These are phyloP conservation scores for Aporophyla nigra DNA, from an alignment of 2,888 invertebrate species.

Conservation along the genomic window DNA sequence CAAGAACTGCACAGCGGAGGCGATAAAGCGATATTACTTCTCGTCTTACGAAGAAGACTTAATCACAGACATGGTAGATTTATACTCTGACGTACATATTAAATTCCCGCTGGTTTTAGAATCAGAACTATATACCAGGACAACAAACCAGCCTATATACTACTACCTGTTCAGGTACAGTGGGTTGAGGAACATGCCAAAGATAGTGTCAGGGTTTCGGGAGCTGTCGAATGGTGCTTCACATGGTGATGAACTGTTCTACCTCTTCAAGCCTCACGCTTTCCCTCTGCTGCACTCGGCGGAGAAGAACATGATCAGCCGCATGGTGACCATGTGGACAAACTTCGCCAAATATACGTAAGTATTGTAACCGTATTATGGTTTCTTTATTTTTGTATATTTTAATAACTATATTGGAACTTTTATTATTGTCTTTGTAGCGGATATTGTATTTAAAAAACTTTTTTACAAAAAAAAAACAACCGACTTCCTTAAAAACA, in stretches of 20 bases:
- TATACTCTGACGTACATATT: slow-evolving; percentile 86
- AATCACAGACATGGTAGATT: slow-evolving; percentile 85
- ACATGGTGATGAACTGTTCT: slow-evolving; percentile 87
- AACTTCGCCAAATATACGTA: slow-evolving; percentile 88
- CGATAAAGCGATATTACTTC: slow-evolving; percentile 80
- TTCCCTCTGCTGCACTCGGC: slow-evolving; percentile 82
- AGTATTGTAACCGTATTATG: slow-evolving; percentile 41
- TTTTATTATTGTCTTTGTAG: not conserved
- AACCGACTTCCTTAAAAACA: too few species aligned
- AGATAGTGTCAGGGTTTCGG: slow-evolving; percentile 80
- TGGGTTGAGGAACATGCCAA: slow-evolving; percentile 84
- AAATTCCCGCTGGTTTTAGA: slow-evolving; percentile 84
- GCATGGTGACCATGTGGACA: slow-evolving; percentile 87
- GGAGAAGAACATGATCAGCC: slow-evolving; percentile 80
- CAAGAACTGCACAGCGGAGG: slow-evolving; percentile 78
- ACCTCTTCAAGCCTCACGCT: slow-evolving; percentile 84
- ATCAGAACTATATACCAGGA: slow-evolving; percentile 80
- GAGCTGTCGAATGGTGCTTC: slow-evolving; percentile 80
- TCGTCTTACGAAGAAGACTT: slow-evolving; percentile 78
- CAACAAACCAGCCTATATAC: slow-evolving; percentile 83
- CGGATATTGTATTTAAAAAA: not conserved
- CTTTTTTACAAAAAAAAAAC: too few species aligned
- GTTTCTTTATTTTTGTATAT: not conserved
- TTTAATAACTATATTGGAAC: too few species aligned
- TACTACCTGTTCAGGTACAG: slow-evolving; percentile 85